Evolutionary conservation across 2,888 invertebrate genomes (phyloP).

Genomic region (Nomada lathburiana): DNA sequence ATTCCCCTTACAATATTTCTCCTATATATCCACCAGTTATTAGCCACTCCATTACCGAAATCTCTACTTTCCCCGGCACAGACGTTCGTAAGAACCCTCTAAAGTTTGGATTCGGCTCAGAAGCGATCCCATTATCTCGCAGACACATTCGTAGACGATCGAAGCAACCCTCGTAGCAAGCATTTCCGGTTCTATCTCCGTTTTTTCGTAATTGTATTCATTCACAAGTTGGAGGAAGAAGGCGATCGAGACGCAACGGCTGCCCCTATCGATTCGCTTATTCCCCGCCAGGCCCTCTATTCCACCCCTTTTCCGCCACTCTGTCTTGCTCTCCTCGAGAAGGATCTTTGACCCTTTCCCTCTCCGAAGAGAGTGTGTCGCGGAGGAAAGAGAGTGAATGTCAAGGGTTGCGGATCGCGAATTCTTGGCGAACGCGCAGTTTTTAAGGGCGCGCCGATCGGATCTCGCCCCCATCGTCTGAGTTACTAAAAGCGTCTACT

Average conservation of each 20-base stretch:
- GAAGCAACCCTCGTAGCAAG: not conserved
- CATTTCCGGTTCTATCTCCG: not conserved
- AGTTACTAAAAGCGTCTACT: too few species aligned
- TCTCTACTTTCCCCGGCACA: not conserved
- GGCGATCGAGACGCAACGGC: constrained; percentile 70
- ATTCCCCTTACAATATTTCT: too few species aligned
- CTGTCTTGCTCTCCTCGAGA: constrained; percentile 6
- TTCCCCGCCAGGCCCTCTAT: constrained; percentile 54
- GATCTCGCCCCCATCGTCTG: constrained; percentile 1
- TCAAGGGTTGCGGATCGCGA: constrained; percentile 44
- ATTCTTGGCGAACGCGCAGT: constrained; percentile 31
- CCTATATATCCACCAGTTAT: too few species aligned
- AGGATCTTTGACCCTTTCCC: constrained; percentile 53
- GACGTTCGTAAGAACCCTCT: too few species aligned
- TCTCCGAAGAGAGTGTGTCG: not conserved
- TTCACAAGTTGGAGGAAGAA: constrained; percentile 68
- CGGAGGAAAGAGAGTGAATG: constrained; percentile 42
- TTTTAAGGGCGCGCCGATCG: not conserved
- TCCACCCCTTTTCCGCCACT: constrained; percentile 37
- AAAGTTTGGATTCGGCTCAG: constrained; percentile 9
- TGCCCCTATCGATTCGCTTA: constrained; percentile 74
- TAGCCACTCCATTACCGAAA: not conserved
- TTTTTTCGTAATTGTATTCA: constrained; percentile 54
- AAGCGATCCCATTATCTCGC: not conserved
- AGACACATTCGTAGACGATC: not conserved